Percentiles rank a stretch among this genome's conserved stretches.
Evolutionary conservation across 1,140 invertebrate genomes (phyloP).

Genomic region (Berghia stephanieae): DNA sequence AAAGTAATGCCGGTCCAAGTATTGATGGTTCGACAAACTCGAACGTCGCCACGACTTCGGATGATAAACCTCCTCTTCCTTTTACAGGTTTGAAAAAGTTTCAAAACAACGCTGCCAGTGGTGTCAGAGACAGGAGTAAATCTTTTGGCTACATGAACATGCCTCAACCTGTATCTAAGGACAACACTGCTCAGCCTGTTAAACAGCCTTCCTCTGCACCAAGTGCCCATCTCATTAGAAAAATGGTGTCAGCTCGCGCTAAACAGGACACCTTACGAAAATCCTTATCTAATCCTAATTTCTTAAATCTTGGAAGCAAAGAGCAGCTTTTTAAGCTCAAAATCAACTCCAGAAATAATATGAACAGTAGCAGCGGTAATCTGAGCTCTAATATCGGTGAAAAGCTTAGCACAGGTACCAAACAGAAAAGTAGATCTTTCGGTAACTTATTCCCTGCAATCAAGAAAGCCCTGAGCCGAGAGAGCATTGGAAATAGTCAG

Average conservation of each 20-base stretch:
- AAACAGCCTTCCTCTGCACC: slow-evolving; percentile 17
- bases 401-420: slow-evolving; percentile 3
- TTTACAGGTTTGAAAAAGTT: slow-evolving; percentile 52
- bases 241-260: slow-evolving; percentile 44
- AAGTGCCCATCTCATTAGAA: slow-evolving; percentile 38
- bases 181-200: not conserved
- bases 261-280: slow-evolving; percentile 44
- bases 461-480: slow-evolving; percentile 35
- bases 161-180: not conserved
- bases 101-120: slow-evolving; percentile 41
- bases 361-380: too few species aligned
- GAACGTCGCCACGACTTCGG: slow-evolving; percentile 31
- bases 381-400: slow-evolving; percentile 32
- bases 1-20: not conserved
- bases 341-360: slow-evolving; percentile 4
- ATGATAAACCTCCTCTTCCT: slow-evolving; percentile 45
- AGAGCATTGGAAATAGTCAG: slow-evolving; percentile 21
- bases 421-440: slow-evolving; percentile 50
- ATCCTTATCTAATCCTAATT: slow-evolving; percentile 62
- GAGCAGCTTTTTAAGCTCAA: slow-evolving; percentile 44
- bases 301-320: slow-evolving; percentile 52
- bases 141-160: slow-evolving; percentile 50
- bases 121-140: slow-evolving; percentile 33
- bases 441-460: slow-evolving; percentile 47
- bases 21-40: not conserved